Conservation (phyloP, 1,140 invertebrate species). For the Dreissena polymorpha region DNA sequence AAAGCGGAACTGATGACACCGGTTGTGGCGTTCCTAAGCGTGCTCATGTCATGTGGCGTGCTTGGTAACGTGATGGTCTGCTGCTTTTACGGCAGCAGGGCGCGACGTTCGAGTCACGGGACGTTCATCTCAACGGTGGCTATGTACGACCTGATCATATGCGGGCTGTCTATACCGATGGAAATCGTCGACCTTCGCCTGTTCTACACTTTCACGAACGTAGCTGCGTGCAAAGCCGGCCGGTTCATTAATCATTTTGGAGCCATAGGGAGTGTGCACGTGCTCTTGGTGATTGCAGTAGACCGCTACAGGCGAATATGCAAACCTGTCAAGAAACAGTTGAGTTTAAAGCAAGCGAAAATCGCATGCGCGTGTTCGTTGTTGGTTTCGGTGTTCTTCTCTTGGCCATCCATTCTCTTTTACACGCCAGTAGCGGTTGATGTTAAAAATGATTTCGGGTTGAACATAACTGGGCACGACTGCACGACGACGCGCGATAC, state of each 20-base stretch:
- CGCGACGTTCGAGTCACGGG: constrained; percentile 26
- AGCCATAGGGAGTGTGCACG: constrained; percentile 55
- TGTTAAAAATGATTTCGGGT: constrained; percentile 7
- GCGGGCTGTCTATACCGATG: constrained; percentile 60
- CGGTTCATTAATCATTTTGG: constrained; percentile 56
- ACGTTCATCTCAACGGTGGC: constrained; percentile 64
- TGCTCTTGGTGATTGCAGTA: constrained; percentile 56
- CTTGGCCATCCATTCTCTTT: constrained; percentile 41
- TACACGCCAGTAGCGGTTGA: constrained; percentile 30
- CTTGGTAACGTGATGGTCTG: constrained; percentile 55
- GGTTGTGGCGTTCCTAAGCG: constrained; percentile 47
- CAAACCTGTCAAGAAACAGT: constrained; percentile 55
- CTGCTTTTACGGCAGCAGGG: constrained; percentile 57
- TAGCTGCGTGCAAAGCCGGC: constrained; percentile 52
- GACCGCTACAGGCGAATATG: constrained; percentile 65
- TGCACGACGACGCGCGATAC: constrained; percentile 28
- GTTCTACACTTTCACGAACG: constrained; percentile 56
- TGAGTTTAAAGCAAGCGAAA: constrained; percentile 27
- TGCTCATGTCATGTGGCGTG: constrained; percentile 53
- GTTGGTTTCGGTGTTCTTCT: constrained; percentile 14
- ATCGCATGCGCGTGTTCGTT: constrained; percentile 31
- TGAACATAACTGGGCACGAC: constrained; percentile 19
- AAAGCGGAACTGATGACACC: constrained; percentile 45
- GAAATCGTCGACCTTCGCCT: constrained; percentile 63
- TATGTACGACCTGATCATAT: constrained; percentile 60